These are phyloP conservation scores for Lithophane socia DNA, from an alignment of 2,888 invertebrate species.

Conservation along the genomic window DNA sequence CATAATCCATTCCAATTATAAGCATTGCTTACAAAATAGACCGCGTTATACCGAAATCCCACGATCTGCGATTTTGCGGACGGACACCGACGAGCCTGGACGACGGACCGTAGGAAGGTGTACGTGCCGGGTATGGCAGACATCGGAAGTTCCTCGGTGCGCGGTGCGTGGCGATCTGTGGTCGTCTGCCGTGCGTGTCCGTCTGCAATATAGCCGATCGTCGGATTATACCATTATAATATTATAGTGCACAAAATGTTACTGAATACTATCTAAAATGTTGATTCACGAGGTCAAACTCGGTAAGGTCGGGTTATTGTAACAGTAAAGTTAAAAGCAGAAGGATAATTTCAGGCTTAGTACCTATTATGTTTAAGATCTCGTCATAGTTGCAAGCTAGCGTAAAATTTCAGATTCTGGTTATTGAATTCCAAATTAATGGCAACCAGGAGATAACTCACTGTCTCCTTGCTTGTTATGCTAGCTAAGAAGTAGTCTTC, in stretches of 20 bases:
- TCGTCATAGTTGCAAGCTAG: no score
- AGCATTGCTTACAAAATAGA: not conserved
- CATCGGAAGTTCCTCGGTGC: no score
- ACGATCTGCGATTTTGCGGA: no score
- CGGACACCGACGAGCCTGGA: no score
- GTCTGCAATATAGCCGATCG: no score
- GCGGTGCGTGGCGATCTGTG: no score
- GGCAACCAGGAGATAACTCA: not conserved
- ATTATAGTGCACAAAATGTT: slow-evolving; percentile 32
- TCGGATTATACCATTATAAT: no score
- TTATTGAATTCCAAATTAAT: not conserved
- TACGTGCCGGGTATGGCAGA: no score
- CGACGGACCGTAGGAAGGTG: no score
- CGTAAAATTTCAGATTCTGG: no score
- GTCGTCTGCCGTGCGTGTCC: no score
- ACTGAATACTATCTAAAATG: slow-evolving; percentile 7
- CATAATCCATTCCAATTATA: not conserved
- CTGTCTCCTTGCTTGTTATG: not conserved
- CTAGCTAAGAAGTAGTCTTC: not conserved
- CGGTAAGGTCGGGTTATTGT: not conserved
- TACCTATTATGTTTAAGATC: not conserved
- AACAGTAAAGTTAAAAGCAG: not conserved
- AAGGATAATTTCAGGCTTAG: not conserved
- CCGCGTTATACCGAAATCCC: no score
- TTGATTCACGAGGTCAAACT: slow-evolving; percentile 26